phyloP scores from a whole-genome alignment of 2,888 invertebrate genomes.

The Sinelater perroti region DNA sequence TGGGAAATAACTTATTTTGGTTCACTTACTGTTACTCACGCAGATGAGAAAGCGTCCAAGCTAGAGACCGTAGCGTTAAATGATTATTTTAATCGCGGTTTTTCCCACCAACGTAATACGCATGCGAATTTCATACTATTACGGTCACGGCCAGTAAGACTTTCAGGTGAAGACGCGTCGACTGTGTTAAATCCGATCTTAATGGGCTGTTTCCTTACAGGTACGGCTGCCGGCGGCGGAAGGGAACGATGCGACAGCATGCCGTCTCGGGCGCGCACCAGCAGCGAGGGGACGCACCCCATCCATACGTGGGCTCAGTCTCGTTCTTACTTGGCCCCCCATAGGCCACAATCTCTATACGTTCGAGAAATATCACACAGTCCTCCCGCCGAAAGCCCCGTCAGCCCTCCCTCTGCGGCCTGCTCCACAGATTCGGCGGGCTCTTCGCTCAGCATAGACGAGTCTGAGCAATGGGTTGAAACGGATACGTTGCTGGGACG shows the following conservation, averaged over 20 bases:
- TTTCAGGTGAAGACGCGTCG: too few relatives aligned
- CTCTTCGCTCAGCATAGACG: constrained; percentile 73
- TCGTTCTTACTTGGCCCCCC: constrained; percentile 46
- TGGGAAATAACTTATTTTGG: background rate
- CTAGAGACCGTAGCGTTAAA: too few relatives aligned
- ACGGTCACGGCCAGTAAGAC: too few relatives aligned
- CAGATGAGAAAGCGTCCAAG: too few relatives aligned
- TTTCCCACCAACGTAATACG: too few relatives aligned
- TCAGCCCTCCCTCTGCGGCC: constrained; percentile 68
- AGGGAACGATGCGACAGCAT: constrained; percentile 85
- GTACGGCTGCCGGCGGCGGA: constrained; percentile 46
- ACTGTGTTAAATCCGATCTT: too few relatives aligned
- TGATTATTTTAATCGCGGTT: too few relatives aligned
- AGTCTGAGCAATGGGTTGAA: constrained; percentile 60
- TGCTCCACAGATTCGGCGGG: constrained; percentile 73
- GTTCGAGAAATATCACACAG: constrained; percentile 54
- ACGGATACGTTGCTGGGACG: constrained; percentile 49
- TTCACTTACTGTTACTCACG: too few relatives aligned
- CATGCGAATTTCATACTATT: too few relatives aligned
- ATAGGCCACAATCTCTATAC: constrained; percentile 55
- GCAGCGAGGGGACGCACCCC: constrained; percentile 66
- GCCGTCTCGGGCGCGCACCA: constrained; percentile 76
- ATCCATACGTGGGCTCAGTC: constrained; percentile 51
- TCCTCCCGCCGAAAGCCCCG: constrained; percentile 66
- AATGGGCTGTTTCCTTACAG: constrained; percentile 46